Evolutionary conservation across 2,797 vertebrate genomes (phyloP), one percentile per base, ranked within the genome.

Genomic region (Enteromius unitaeniatus): DNA sequence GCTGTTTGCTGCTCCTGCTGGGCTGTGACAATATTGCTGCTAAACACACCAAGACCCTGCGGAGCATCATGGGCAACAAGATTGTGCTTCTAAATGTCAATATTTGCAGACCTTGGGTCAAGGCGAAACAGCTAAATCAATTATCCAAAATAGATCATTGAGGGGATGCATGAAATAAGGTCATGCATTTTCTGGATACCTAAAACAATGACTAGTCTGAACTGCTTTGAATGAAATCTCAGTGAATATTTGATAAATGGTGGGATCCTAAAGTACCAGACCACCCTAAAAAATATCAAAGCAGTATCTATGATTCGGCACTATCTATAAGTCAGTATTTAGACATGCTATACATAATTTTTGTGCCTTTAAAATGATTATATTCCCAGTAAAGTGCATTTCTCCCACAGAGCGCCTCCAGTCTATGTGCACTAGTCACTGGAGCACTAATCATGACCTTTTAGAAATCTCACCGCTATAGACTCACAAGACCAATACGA

Each of bases 1-100:
- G 79, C 73, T 49, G 81, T 87, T 80, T 87, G 84, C 83, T 11
- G 23, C 55, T 87, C 86, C 87, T 88, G 88, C 83, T 86, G 87
- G 42, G 85, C 60, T 68, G 69, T n/a, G 40, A 80, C 82, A 73
- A 68, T 88, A 64, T 75, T 60, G 55, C 58, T 55, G 4, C 81
- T 74, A 84, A 86, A 83, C 17, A 14, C 68, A 82, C 23, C 37
- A 67, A 51, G 70, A 67, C 73, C 26, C 55, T 17, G 51, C 42
- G 31, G 68, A 70, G 80, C 47, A 53, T 58, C 58, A 45, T 19
- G 55, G 26, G 42, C 78, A 86, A 55, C 72, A 45, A 80, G 70
- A 67, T 9, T 73, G 78, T 45, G 51, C 68, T 72, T 65, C 49
- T 45, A 74, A 79, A 79, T 78, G 84, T 51, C 67, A 82, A 65